A percentile compares a stretch with the other conserved stretches of the same genome.
phyloP scores from a whole-genome alignment of 2,113 vertebrate species.

The Petaurus breviceps region DNA sequence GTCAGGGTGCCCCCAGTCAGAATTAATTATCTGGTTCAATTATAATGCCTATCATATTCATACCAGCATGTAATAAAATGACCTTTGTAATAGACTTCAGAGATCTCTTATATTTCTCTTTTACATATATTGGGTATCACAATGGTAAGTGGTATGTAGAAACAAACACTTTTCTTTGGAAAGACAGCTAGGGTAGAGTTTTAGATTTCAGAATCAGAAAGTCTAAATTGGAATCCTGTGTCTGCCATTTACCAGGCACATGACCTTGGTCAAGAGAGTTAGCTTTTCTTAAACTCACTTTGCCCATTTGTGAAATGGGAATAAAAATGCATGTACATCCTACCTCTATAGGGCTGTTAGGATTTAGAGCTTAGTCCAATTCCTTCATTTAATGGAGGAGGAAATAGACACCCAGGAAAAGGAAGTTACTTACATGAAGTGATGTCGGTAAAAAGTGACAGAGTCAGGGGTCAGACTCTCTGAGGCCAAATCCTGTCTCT shows the following conservation, averaged over 20 bases:
- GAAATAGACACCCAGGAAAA: neutral
- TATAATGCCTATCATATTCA: neutral
- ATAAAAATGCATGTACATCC: neutral
- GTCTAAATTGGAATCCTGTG: neutral
- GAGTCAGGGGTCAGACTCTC: neutral
- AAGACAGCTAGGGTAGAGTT: neutral
- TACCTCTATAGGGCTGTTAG: neutral
- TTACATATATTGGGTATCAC: neutral
- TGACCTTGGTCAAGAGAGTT: neutral
- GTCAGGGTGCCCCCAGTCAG: neutral
- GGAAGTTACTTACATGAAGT: neutral
- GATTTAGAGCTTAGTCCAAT: neutral
- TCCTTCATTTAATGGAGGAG: neutral
- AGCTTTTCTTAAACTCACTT: neutral
- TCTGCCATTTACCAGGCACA: neutral
- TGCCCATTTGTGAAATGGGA: neutral
- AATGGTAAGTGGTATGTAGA: neutral
- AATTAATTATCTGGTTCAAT: neutral
- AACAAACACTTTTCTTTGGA: neutral
- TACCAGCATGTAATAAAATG: neutral
- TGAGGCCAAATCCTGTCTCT: neutral
- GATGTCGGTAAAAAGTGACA: neutral
- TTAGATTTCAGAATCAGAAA: neutral
- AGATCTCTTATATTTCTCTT: neutral
- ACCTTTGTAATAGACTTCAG: conserved; percentile 18